These are phyloP conservation scores for Aphis craccivora DNA, from an alignment of 1,140 invertebrate genomes.

Conservation along the genomic window DNA sequence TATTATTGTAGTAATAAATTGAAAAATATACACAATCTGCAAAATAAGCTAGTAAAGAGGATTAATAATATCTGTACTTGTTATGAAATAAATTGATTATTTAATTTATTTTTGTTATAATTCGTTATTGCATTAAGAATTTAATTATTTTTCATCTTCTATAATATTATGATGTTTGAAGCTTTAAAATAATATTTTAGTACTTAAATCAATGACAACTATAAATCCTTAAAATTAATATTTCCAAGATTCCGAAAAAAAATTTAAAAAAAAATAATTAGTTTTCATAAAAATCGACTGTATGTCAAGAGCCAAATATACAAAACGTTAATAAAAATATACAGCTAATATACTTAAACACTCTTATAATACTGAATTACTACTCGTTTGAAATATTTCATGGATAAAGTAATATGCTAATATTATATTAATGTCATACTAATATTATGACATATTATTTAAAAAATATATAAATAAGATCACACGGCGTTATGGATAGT, in stretches of 20 bases:
- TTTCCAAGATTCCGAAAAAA: neutral
- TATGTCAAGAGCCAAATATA: neutral
- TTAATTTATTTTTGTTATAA: neutral
- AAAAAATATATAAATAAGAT: neutral
- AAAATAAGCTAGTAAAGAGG: neutral
- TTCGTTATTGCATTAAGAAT: neutral
- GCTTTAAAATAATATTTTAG: neutral
- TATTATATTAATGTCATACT: neutral
- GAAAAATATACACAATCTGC: neutral
- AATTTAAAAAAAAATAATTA: neutral
- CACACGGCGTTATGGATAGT: neutral
- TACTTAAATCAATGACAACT: neutral
- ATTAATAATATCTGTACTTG: neutral
- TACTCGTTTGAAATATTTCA: fast-evolving
- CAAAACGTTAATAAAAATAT: neutral
- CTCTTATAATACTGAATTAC: neutral
- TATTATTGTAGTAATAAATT: neutral
- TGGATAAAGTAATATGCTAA: neutral
- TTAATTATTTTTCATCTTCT: neutral
- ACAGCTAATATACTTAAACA: neutral
- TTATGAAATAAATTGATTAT: slow-evolving; percentile 19
- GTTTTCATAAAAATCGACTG: neutral
- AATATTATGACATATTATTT: neutral
- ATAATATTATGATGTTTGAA: neutral
- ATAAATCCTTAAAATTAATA: neutral